These are phyloP conservation scores for Liolophura sinensis DNA, from an alignment of 1,140 invertebrate species.

Conservation along the genomic window DNA sequence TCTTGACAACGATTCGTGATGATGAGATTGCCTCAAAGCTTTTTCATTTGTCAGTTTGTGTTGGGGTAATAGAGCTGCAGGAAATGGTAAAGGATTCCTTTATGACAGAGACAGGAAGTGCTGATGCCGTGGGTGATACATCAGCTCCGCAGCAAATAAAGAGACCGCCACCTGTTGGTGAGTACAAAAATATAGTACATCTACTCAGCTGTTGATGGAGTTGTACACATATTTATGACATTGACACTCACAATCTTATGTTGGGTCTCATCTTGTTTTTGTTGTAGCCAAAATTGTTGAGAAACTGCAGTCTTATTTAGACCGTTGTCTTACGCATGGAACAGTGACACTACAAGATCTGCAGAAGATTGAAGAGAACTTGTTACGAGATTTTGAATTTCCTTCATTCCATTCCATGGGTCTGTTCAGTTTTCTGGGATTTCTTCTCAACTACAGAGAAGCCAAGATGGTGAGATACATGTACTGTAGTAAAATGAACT, in stretches of 20 bases:
- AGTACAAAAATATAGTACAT: not conserved
- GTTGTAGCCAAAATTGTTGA: constrained; percentile 35
- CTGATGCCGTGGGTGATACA: too few relatives aligned
- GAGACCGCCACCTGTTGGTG: too few relatives aligned
- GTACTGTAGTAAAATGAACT: not conserved
- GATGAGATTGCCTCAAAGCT: constrained; percentile 28
- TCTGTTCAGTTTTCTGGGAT: constrained; percentile 46
- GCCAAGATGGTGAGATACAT: constrained; percentile 36
- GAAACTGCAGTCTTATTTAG: constrained; percentile 38
- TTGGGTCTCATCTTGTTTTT: constrained; percentile 11
- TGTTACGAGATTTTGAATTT: constrained; percentile 42
- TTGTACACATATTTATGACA: not conserved
- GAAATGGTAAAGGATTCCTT: constrained; percentile 27
- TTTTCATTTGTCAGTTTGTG: constrained; percentile 44
- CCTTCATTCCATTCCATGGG: constrained; percentile 39
- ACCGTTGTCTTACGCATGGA: constrained; percentile 38
- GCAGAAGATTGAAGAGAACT: constrained; percentile 46
- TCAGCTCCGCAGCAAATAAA: too few relatives aligned
- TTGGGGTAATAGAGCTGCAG: constrained; percentile 36
- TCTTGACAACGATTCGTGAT: constrained; percentile 20
- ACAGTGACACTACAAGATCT: constrained; percentile 36
- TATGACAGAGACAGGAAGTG: too few relatives aligned
- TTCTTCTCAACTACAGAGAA: constrained; percentile 31
- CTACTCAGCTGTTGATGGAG: too few relatives aligned
- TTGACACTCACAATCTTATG: too few relatives aligned